Conservation (phyloP, 2,113 vertebrate genomes). For the Cheilinus undulatus region DNA sequence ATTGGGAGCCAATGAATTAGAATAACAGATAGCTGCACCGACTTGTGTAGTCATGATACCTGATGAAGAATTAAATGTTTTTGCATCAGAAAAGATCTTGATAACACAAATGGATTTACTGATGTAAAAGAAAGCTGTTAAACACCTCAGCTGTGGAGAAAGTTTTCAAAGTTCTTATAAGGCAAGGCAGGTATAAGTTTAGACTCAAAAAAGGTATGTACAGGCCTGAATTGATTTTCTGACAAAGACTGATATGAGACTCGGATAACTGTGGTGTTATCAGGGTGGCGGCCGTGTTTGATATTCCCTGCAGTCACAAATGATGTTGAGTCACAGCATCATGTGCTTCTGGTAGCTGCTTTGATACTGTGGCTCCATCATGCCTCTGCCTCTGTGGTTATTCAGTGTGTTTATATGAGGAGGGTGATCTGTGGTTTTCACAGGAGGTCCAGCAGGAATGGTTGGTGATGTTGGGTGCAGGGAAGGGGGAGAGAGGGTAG, state of each 20-base stretch:
- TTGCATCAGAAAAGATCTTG: too few relatives aligned
- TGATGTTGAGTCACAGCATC: constrained; percentile 68
- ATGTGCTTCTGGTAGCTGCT: constrained; percentile 49
- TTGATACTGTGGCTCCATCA: constrained; percentile 57
- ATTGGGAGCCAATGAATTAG: too few relatives aligned
- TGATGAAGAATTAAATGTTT: too few relatives aligned
- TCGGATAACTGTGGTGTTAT: constrained; percentile 44
- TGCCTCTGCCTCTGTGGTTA: constrained; percentile 55
- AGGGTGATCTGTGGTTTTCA: constrained; percentile 54
- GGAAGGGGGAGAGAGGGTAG: constrained; percentile 35
- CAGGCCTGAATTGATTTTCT: constrained; percentile 19
- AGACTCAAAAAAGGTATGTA: not conserved
- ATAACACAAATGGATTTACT: not conserved
- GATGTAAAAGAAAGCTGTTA: too few relatives aligned
- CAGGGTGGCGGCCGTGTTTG: constrained; percentile 52
- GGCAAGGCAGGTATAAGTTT: constrained; percentile 5
- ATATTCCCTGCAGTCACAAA: constrained; percentile 53
- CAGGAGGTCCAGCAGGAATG: constrained; percentile 40
- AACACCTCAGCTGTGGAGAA: not conserved
- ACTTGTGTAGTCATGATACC: too few relatives aligned
- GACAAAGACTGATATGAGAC: constrained; percentile 24
- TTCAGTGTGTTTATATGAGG: constrained; percentile 14
- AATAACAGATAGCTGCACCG: too few relatives aligned
- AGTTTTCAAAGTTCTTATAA: constrained; percentile 6
- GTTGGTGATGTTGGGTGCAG: constrained; percentile 39